Percentiles rank a stretch among this genome's conserved stretches.
Evolutionary conservation across 2,797 vertebrate species (phyloP).

Genomic region (Hypotaenidia okinawae): DNA sequence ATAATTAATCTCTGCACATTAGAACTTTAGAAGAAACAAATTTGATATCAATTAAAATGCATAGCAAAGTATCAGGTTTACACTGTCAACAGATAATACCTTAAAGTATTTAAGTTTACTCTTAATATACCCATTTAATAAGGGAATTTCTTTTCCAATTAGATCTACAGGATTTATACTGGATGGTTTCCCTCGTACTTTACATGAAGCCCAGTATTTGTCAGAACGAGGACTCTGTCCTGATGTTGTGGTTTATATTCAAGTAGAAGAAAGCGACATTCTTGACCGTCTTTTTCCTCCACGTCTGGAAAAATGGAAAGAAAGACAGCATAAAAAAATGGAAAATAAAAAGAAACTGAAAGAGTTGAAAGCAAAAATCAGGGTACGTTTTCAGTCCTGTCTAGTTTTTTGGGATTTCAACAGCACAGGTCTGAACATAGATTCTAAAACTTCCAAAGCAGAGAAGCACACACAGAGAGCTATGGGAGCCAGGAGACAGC

Average conservation of each 20-base stretch:
- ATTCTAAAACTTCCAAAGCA: neutral
- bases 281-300: slow-evolving; percentile 83
- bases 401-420: neutral
- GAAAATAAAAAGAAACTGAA: slow-evolving; percentile 77
- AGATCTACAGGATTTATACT: slow-evolving; percentile 92
- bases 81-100: neutral
- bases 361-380: slow-evolving; percentile 80
- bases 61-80: neutral
- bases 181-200: slow-evolving; percentile 89
- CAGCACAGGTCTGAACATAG: neutral
- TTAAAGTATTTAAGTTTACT: neutral
- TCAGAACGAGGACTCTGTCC: slow-evolving; percentile 84
- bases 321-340: slow-evolving; percentile 66
- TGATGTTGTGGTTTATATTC: slow-evolving; percentile 82
- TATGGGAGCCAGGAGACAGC: neutral
- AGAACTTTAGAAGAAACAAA: neutral
- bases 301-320: slow-evolving; percentile 82
- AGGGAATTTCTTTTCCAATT: neutral
- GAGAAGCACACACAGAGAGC: neutral
- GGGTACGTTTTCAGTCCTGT: slow-evolving; percentile 72
- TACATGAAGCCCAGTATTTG: slow-evolving; percentile 85
- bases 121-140: neutral
- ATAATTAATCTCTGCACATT: neutral
- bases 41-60: neutral
- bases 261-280: slow-evolving; percentile 80